These are phyloP conservation scores for Danionella dracula DNA, from an alignment of 2,797 vertebrate species.

Conservation along the genomic window DNA sequence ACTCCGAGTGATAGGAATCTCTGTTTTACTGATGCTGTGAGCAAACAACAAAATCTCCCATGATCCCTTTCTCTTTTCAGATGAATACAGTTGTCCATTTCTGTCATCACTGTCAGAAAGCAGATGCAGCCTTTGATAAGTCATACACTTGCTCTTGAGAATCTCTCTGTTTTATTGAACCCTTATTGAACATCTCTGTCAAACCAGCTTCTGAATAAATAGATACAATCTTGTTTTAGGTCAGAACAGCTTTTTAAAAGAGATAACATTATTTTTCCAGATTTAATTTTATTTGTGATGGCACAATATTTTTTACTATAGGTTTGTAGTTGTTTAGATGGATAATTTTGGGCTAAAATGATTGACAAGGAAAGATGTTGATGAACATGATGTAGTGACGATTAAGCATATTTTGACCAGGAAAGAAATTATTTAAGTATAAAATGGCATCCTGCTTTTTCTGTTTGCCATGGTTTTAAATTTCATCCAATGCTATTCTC, in stretches of 20 bases:
- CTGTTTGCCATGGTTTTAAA: too few species aligned
- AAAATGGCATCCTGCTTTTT: too few species aligned
- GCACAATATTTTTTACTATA: too few species aligned
- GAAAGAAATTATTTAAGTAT: too few species aligned
- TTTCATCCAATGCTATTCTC: too few species aligned
- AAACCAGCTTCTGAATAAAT: slow-evolving; percentile 13
- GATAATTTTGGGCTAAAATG: too few species aligned
- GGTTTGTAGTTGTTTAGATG: too few species aligned
- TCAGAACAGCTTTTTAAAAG: slow-evolving; percentile 1
- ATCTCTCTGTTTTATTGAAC: slow-evolving; percentile 12
- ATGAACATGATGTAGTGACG: too few species aligned
- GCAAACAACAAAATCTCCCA: slow-evolving; percentile 1
- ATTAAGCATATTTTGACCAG: too few species aligned
- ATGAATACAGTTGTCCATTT: slow-evolving; percentile 22
- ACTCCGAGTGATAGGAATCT: slow-evolving; percentile 14
- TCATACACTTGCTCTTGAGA: slow-evolving; percentile 2
- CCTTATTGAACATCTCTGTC: slow-evolving; percentile 16
- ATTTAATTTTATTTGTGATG: too few species aligned
- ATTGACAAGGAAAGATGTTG: too few species aligned
- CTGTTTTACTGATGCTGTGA: not conserved
- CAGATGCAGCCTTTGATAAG: slow-evolving; percentile 23
- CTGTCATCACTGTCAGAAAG: slow-evolving; percentile 24
- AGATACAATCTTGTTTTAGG: slow-evolving; percentile 2
- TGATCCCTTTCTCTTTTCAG: slow-evolving; percentile 13
- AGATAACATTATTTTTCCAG: not conserved